Base-by-base conservation (phyloP, 2,888 invertebrate species). In the Phymatocera aterrima region DNA sequence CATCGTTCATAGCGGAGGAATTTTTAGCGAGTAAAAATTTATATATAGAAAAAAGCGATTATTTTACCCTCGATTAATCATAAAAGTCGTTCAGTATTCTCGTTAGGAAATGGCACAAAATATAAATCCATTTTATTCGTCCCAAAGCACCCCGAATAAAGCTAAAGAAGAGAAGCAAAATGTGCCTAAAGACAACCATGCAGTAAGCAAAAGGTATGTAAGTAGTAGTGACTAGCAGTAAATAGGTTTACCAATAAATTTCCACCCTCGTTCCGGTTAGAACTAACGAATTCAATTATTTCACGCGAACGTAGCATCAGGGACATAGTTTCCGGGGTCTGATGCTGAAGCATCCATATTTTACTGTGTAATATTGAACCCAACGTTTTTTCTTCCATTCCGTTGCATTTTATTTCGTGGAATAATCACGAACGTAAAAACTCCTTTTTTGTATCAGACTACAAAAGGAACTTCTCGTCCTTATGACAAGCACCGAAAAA, bases 401-500 rank as follows among this genome's bases (percentile, higher is more conserved):
- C 80, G 77, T 80, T 79, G 79, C 68, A 40, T 81, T 54, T 79
- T 85, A 77, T 24, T 78, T 82, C n/a, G n/a, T n/a, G n/a, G n/a
- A n/a, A n/a, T n/a, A n/a, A n/a, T n/a, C n/a, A n/a, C n/a, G n/a
- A n/a, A n/a, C 74, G 68, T 77, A 78, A 40, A 15, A 57, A 57
- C 21, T 24, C 18, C 0, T 46, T 10, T 74, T 60, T 43, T 57
- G 8, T 91, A 91, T 34, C 91, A 97, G 97, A 91, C 92, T 97
- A 86, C 97, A 97, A 89, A 97, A 97, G 88, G 97, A 97, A 90
- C 92, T 97, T 74, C 97, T 97, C 97, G 95, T 95, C 82, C 91
- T 97, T 81, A 97, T 97, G 97, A 96, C 96, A 93, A 95, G 95
- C 80, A 94, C 95, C 74, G 97, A 97, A 89, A 97, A 97, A 91